phyloP scores from a whole-genome alignment of 1,140 invertebrate species.

The Nasonia vitripennis region DNA sequence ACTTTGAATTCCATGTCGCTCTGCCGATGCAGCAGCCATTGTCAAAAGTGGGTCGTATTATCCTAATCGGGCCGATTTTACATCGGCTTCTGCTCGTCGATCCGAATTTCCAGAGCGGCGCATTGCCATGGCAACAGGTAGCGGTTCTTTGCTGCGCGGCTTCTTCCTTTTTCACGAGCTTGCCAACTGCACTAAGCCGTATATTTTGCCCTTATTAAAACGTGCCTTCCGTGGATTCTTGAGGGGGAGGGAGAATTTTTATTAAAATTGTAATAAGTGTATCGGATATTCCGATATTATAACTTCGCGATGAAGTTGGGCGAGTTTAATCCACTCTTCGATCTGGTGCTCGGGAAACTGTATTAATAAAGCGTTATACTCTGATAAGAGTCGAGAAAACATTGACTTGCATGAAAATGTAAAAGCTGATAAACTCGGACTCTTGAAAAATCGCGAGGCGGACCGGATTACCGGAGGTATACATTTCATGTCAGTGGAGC shows the following conservation, averaged over 20 bases:
- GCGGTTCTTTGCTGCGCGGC: neutral
- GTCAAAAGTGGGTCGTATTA: constrained; percentile 47
- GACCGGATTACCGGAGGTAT: no score
- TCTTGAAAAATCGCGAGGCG: no score
- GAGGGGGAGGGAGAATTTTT: neutral
- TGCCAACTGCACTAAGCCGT: neutral
- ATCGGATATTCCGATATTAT: neutral
- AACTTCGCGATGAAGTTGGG: neutral
- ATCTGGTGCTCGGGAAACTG: neutral
- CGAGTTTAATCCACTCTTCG: neutral
- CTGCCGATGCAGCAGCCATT: constrained; percentile 10
- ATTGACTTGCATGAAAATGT: no score
- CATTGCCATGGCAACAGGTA: constrained; percentile 30
- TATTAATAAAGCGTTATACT: no score
- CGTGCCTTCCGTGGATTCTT: neutral
- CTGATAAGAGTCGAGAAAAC: no score
- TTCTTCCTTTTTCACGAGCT: neutral
- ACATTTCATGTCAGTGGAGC: no score
- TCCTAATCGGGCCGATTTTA: constrained; percentile 35
- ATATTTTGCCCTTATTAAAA: neutral
- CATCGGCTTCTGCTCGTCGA: neutral
- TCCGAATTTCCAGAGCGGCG: constrained; percentile 1
- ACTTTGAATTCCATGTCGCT: neutral
- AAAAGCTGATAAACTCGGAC: no score
- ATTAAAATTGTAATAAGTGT: neutral